Conservation (phyloP, 2,797 vertebrate species). For the Microctenopoma lineatum region DNA sequence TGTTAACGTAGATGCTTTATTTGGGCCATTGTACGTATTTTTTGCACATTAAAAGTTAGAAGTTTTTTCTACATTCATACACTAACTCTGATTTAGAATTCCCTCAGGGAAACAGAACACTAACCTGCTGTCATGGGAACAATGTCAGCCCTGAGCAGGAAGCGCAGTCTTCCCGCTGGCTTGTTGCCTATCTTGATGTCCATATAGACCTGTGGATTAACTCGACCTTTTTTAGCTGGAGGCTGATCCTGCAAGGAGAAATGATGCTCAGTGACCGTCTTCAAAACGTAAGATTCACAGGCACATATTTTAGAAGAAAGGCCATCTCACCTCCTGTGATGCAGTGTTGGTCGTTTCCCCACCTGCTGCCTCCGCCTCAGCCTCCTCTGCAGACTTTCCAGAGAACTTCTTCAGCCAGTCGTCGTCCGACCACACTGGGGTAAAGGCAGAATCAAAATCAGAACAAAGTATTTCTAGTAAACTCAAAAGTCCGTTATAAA, state of each 20-base stretch:
- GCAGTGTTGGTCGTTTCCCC: conserved; percentile 83
- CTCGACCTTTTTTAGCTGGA: conserved; percentile 89
- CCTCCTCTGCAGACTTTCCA: conserved; percentile 94
- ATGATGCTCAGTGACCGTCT: neutral
- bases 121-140: conserved; percentile 98
- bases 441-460: conserved; percentile 17
- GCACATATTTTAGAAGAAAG: neutral
- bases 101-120: neutral
- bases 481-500: neutral
- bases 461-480: neutral
- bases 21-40: neutral
- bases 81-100: neutral
- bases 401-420: conserved; percentile 99
- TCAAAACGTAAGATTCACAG: neutral
- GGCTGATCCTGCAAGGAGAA: conserved; percentile 87
- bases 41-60: neutral
- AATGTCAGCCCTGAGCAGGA: conserved; percentile 92
- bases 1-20: neutral
- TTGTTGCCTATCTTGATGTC: conserved; percentile 99
- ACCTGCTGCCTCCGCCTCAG: conserved; percentile 80
- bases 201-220: conserved; percentile 97
- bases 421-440: conserved; percentile 95
- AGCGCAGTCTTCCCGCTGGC: conserved; percentile 90
- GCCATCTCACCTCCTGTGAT: conserved; percentile 84
- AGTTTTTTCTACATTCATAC: neutral